Evolutionary conservation across 2,113 vertebrate species (phyloP).

Genomic region (Strigops habroptila): DNA sequence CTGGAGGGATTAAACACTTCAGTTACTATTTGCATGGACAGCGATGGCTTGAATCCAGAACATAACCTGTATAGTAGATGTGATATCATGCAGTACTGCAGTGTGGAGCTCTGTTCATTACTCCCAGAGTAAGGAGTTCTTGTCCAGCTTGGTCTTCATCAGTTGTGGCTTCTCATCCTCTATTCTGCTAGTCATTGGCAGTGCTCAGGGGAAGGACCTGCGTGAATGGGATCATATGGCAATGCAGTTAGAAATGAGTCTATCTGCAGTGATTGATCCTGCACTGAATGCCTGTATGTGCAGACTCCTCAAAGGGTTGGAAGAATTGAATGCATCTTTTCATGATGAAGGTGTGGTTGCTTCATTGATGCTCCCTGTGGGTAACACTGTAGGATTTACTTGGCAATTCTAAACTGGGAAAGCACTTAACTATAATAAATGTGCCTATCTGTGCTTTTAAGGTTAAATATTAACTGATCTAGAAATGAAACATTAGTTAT

Average conservation of each 20-base stretch:
- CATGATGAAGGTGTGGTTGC: not conserved
- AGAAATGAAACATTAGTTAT: not conserved
- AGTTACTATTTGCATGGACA: not conserved
- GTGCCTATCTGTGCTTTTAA: not conserved
- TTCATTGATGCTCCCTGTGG: not conserved
- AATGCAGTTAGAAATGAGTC: not conserved
- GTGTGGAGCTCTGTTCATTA: not conserved
- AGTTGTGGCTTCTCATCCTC: not conserved
- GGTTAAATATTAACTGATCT: not conserved
- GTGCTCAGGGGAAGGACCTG: not conserved
- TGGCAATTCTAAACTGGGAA: not conserved
- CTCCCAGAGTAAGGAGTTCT: not conserved
- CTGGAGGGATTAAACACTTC: not conserved
- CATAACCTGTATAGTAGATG: too few species aligned
- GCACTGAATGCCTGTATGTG: not conserved
- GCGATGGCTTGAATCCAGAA: not conserved
- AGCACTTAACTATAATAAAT: not conserved
- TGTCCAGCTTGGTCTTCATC: not conserved
- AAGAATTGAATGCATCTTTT: not conserved
- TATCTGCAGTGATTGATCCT: not conserved
- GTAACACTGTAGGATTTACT: not conserved
- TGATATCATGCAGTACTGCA: not conserved
- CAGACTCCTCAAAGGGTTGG: not conserved
- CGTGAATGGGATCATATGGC: not conserved
- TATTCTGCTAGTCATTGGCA: not conserved